These are phyloP conservation scores for Potamilus streckersoni DNA, from an alignment of 1,140 invertebrate genomes.

Conservation along the genomic window DNA sequence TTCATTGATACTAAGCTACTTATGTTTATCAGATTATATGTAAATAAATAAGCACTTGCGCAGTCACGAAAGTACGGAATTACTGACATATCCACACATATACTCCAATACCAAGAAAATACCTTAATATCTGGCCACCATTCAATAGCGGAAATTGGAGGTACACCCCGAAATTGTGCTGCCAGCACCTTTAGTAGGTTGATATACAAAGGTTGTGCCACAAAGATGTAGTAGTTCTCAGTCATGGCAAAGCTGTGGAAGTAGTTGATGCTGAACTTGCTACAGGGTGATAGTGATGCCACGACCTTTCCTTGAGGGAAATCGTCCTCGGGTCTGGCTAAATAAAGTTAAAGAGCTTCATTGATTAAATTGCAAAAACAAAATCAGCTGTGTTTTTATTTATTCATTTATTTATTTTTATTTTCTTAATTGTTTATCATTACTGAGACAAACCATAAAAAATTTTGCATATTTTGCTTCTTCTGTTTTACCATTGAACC, in stretches of 20 bases:
- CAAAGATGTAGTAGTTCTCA: conserved; percentile 84
- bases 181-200: conserved; percentile 74
- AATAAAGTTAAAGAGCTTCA: neutral
- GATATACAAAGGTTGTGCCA: conserved; percentile 85
- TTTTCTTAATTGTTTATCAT: too few relatives aligned
- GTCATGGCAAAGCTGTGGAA: conserved; percentile 92
- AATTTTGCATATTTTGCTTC: too few relatives aligned
- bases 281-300: conserved; percentile 77
- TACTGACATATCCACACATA: too few relatives aligned
- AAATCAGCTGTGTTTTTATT: too few relatives aligned
- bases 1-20: neutral
- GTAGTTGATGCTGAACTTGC: conserved; percentile 82
- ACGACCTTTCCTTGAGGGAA: conserved; percentile 64
- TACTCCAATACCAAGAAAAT: conserved; percentile 49
- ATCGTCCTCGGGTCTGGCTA: conserved; percentile 9
- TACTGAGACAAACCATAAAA: too few relatives aligned
- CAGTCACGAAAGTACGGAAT: conserved; percentile 16
- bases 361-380: too few relatives aligned
- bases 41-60: neutral
- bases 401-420: too few relatives aligned
- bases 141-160: conserved; percentile 22
- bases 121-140: conserved; percentile 67
- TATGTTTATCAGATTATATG: neutral
- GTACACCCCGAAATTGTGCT: conserved; percentile 65
- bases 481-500: too few relatives aligned